A percentile compares a stretch with the other conserved stretches of the same genome.
Conservation (phyloP, 2,888 invertebrate species). For the Rugalucina vietnamica region DNA sequence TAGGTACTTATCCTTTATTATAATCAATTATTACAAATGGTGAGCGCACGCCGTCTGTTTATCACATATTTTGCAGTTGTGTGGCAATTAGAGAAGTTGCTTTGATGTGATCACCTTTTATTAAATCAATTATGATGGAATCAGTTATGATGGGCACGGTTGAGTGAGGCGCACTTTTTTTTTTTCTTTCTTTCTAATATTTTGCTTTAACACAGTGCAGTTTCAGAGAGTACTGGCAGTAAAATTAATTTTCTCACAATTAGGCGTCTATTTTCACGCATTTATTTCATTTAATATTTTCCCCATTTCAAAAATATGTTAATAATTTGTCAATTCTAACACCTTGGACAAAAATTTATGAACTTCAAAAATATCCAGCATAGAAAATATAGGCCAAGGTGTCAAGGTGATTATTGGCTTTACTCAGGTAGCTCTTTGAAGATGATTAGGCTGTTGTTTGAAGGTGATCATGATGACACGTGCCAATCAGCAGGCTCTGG, state of each 20-base stretch:
- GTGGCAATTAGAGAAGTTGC: too few relatives aligned
- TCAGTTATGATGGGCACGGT: too few relatives aligned
- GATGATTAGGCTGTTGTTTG: background rate
- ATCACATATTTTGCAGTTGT: background rate
- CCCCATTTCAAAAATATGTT: background rate
- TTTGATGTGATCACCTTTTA: too few relatives aligned
- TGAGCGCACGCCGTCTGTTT: background rate
- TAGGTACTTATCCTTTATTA: background rate
- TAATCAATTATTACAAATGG: too few relatives aligned
- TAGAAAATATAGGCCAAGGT: background rate
- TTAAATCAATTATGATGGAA: too few relatives aligned
- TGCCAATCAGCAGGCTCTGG: constrained; percentile 2
- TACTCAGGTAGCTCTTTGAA: background rate
- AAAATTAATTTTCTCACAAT: too few relatives aligned
- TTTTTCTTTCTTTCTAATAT: too few relatives aligned
- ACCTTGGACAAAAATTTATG: background rate
- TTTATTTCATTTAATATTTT: background rate
- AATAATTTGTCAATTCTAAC: background rate
- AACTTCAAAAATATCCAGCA: background rate
- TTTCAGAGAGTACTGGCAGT: too few relatives aligned
- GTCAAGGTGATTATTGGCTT: constrained; percentile 2
- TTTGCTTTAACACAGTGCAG: too few relatives aligned
- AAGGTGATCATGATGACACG: constrained; percentile 4
- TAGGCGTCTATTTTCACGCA: too few relatives aligned
- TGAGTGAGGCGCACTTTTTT: too few relatives aligned